Conservation (phyloP, 2,797 vertebrate species). For the Falco berigora region DNA sequence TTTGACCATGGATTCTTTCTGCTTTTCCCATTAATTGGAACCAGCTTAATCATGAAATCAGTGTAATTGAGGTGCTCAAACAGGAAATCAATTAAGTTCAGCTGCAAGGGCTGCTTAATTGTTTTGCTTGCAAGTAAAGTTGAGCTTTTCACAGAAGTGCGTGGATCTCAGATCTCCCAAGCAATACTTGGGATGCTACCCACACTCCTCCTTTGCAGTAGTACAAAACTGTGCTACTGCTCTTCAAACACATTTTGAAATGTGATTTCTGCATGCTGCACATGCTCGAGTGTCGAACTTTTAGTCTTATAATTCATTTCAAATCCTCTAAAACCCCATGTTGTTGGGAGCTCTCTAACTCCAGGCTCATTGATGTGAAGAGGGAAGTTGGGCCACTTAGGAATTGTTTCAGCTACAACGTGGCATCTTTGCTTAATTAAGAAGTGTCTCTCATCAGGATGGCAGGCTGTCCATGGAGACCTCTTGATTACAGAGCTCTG, state of each 20-base stretch:
- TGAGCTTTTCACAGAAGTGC: background rate
- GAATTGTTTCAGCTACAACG: background rate
- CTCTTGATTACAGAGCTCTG: background rate
- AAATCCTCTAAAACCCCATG: background rate
- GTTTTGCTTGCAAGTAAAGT: background rate
- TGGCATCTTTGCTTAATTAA: background rate
- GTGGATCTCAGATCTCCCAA: background rate
- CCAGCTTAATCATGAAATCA: background rate
- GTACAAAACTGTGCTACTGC: background rate
- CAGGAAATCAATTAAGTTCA: background rate
- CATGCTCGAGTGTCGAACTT: background rate
- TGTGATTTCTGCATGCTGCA: background rate
- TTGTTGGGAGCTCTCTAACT: background rate
- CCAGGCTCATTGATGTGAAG: background rate
- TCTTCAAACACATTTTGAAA: background rate
- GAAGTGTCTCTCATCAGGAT: background rate
- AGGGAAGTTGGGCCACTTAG: background rate
- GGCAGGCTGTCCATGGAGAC: background rate
- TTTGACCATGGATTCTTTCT: background rate
- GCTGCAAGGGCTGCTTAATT: background rate
- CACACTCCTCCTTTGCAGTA: background rate
- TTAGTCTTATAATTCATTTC: background rate
- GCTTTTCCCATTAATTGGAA: background rate
- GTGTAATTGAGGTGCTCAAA: background rate
- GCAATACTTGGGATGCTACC: background rate